Evolutionary conservation across 2,113 vertebrate genomes (phyloP).

Genomic region (Plotosus lineatus): DNA sequence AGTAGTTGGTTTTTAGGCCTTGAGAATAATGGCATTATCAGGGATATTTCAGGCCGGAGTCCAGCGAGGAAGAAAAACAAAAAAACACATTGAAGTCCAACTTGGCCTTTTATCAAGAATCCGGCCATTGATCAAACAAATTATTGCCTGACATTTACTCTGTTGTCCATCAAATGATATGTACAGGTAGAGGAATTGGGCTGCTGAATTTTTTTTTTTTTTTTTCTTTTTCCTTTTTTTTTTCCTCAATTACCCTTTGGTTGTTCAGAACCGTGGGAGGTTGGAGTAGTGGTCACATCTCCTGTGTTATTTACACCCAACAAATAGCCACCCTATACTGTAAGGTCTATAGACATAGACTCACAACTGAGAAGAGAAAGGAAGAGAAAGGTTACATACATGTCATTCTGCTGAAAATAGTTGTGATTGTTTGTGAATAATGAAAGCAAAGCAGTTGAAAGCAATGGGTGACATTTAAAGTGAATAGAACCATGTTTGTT

Average conservation of each 20-base stretch:
- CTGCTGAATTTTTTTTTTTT: slow-evolving; percentile 7
- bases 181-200: neutral
- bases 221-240: slow-evolving; percentile 18
- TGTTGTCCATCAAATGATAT: slow-evolving; percentile 29
- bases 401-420: neutral
- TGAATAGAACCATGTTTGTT: slow-evolving; percentile 20
- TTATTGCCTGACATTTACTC: slow-evolving; percentile 19
- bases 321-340: slow-evolving; percentile 19
- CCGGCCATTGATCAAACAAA: slow-evolving; percentile 25
- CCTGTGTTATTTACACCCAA: neutral
- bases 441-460: slow-evolving; percentile 36
- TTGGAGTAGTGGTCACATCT: neutral
- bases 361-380: neutral
- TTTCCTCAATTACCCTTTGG: neutral
- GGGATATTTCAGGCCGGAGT: slow-evolving; percentile 23
- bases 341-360: slow-evolving; percentile 24
- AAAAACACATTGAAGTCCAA: slow-evolving; percentile 39
- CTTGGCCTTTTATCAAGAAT: slow-evolving; percentile 27
- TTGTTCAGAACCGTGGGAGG: neutral
- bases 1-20: slow-evolving; percentile 21
- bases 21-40: slow-evolving; percentile 38
- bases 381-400: slow-evolving; percentile 17
- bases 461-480: slow-evolving; percentile 30
- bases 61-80: slow-evolving; percentile 28
- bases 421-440: slow-evolving; percentile 6